These are phyloP conservation scores for Whitmania pigra DNA, from an alignment of 1,140 invertebrate genomes.

Conservation along the genomic window DNA sequence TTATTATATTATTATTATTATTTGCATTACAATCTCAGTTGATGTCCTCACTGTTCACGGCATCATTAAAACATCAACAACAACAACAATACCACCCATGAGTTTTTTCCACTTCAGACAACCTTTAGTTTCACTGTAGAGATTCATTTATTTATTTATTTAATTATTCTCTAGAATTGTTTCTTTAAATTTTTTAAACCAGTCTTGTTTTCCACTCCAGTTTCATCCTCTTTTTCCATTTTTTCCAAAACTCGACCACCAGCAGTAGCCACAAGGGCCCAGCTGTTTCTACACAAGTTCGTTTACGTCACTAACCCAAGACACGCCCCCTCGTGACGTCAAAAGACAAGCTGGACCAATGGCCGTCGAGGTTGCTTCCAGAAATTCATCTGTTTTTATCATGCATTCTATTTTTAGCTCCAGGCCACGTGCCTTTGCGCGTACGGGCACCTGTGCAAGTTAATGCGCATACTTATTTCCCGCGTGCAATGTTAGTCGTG, in stretches of 20 bases:
- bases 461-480: neutral
- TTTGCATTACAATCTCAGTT: no score
- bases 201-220: neutral
- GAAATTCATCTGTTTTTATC: slow-evolving; percentile 7
- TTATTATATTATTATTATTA: no score
- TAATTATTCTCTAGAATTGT: no score
- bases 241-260: slow-evolving; percentile 2
- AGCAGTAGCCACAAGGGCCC: neutral
- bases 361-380: slow-evolving; percentile 7
- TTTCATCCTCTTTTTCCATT: neutral
- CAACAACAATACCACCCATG: no score
- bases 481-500: no score
- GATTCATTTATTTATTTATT: no score
- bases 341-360: slow-evolving; percentile 2
- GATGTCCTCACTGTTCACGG: no score
- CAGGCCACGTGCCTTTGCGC: neutral
- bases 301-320: neutral
- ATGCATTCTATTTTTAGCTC: slow-evolving; percentile 7
- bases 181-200: no score
- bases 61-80: no score
- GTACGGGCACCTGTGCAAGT: neutral
- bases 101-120: no score
- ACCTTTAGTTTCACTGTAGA: no score
- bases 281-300: neutral
- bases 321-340: slow-evolving; percentile 2